Evolutionary conservation across 2,113 vertebrate species (phyloP).

Genomic region (Calidris pygmaea): DNA sequence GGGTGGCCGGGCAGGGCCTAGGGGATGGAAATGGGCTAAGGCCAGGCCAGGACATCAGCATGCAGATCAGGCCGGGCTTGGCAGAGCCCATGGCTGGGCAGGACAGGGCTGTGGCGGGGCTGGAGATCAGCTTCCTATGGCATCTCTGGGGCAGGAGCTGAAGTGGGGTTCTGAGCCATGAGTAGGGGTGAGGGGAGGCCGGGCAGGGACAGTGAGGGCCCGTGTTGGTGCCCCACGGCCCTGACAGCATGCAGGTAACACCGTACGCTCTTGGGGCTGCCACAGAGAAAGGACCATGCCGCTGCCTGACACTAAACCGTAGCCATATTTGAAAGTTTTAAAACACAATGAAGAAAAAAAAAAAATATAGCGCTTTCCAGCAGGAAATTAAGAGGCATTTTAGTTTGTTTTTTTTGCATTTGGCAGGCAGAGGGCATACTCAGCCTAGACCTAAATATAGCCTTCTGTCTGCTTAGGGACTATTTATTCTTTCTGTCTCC

Average conservation of each 20-base stretch:
- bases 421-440: conserved; percentile 57
- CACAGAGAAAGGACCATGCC: background rate
- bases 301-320: background rate
- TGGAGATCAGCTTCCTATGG: background rate
- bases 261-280: background rate
- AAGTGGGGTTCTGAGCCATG: background rate
- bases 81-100: background rate
- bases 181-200: background rate
- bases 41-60: background rate
- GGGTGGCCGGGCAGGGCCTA: background rate
- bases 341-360: background rate
- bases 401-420: background rate
- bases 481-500: conserved; percentile 30
- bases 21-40: background rate
- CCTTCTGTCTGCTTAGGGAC: background rate
- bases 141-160: background rate
- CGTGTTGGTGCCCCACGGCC: accelerated
- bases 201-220: background rate
- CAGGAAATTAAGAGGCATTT: background rate
- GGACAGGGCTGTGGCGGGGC: too few species aligned
- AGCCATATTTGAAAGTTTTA: background rate
- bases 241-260: background rate
- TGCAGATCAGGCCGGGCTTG: background rate
- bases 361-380: background rate
- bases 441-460: conserved; percentile 31